These are phyloP conservation scores for Campaea margaritaria DNA, from an alignment of 2,888 invertebrate genomes.

Conservation along the genomic window DNA sequence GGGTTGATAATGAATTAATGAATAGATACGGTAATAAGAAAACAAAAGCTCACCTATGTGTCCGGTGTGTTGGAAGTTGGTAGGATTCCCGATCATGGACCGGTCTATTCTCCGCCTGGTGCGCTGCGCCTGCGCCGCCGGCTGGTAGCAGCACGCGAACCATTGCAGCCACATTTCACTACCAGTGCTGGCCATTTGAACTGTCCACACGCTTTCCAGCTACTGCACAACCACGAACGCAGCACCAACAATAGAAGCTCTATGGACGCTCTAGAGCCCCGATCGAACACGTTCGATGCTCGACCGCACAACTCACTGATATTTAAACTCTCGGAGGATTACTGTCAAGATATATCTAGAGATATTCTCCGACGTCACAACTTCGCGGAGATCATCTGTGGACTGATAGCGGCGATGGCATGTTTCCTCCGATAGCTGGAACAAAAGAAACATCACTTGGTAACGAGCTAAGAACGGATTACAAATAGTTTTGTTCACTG, in stretches of 20 bases:
- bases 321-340: constrained; percentile 36
- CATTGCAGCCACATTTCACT: constrained; percentile 96
- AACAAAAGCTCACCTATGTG: constrained; percentile 74
- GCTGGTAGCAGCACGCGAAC: constrained; percentile 96
- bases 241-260: constrained; percentile 33
- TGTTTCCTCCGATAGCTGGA: constrained; percentile 75
- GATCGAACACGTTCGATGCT: constrained; percentile 51
- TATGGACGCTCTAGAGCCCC: constrained; percentile 45
- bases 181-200: constrained; percentile 88
- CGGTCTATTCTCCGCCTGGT: constrained; percentile 92
- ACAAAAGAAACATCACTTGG: constrained; percentile 57
- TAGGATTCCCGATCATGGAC: constrained; percentile 98
- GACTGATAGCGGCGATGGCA: constrained; percentile 70
- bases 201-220: constrained; percentile 55
- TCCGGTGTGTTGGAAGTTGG: constrained; percentile 97
- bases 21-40: not conserved
- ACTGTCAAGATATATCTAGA: constrained; percentile 40
- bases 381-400: constrained; percentile 60
- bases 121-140: constrained; percentile 90
- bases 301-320: constrained; percentile 50
- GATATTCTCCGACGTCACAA: constrained; percentile 45
- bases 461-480: constrained; percentile 43
- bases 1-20: too few species aligned
- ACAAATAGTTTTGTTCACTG: constrained; percentile 44
- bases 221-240: constrained; percentile 36